phyloP scores from a whole-genome alignment of 2,113 vertebrate species.

The Uria lomvia region DNA sequence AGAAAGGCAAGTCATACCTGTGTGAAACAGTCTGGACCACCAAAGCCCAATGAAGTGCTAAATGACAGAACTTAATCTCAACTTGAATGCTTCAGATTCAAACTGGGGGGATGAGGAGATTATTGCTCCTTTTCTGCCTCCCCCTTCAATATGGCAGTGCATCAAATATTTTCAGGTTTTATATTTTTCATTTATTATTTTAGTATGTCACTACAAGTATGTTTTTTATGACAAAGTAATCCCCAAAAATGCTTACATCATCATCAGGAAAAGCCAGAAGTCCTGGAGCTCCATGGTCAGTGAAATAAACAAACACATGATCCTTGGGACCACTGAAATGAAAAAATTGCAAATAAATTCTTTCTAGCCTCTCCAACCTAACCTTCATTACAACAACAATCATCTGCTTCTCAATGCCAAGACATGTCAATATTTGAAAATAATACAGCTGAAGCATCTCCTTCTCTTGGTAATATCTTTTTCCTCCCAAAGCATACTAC shows the following conservation, averaged over 20 bases:
- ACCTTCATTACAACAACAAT: neutral
- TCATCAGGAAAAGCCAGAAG: conserved; percentile 87
- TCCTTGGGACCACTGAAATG: conserved; percentile 87
- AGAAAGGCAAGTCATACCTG: neutral
- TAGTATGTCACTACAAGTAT: neutral
- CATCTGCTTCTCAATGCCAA: neutral
- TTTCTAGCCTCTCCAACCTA: neutral
- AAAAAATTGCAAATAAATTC: neutral
- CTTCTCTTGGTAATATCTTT: neutral
- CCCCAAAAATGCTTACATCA: conserved; percentile 78
- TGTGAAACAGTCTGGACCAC: neutral
- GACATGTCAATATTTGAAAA: neutral
- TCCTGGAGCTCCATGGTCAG: conserved; percentile 91
- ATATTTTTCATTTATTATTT: neutral
- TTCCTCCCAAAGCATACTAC: neutral
- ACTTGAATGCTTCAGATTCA: neutral
- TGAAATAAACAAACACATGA: conserved; percentile 94
- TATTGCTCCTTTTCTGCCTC: neutral
- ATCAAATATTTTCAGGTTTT: neutral
- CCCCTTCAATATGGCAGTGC: neutral
- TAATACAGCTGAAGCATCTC: neutral
- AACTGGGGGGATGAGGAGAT: neutral
- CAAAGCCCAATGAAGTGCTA: neutral
- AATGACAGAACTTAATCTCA: neutral
- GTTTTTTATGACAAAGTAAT: neutral